Conservation (phyloP, 2,888 invertebrate genomes). For the Drosophila aldrichi region DNA sequence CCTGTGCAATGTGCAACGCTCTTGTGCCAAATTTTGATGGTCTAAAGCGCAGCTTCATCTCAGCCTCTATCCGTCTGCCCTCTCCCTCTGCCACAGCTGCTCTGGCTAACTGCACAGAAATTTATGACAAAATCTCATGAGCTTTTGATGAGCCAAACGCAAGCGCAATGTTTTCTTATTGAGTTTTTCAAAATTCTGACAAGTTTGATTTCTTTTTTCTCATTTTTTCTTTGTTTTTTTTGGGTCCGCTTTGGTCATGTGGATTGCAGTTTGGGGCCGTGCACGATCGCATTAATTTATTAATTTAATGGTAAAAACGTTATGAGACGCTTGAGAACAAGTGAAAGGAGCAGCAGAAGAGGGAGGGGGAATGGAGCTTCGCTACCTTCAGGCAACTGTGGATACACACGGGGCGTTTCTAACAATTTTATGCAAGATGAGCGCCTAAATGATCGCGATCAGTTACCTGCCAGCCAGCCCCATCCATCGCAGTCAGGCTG, state of each 20-base stretch:
- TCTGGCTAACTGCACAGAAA: constrained; percentile 52
- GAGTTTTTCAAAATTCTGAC: constrained; percentile 74
- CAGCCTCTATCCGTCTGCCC: not conserved
- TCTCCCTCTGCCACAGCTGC: not conserved
- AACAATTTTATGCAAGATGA: constrained; percentile 83
- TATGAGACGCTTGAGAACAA: constrained; percentile 41
- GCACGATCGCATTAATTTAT: constrained; percentile 83
- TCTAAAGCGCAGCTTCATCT: not conserved
- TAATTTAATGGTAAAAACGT: constrained; percentile 84
- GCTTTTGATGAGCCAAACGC: constrained; percentile 46
- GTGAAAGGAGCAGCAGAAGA: not conserved
- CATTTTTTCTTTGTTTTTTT: constrained; percentile 2
- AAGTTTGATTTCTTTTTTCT: constrained; percentile 28
- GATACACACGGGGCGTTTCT: constrained; percentile 82
- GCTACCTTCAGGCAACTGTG: constrained; percentile 34
- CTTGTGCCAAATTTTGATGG: not conserved
- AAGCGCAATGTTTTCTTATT: constrained; percentile 50
- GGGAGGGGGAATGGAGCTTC: not conserved
- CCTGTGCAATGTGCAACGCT: constrained; percentile 58
- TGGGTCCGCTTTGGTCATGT: constrained; percentile 20
- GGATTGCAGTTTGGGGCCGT: constrained; percentile 30
- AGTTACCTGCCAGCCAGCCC: constrained; percentile 58
- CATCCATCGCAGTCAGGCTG: constrained; percentile 33
- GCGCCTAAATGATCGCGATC: constrained; percentile 80
- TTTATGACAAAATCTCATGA: constrained; percentile 61